Conservation (phyloP, 2,113 vertebrate species). For the Rhineura floridana region DNA sequence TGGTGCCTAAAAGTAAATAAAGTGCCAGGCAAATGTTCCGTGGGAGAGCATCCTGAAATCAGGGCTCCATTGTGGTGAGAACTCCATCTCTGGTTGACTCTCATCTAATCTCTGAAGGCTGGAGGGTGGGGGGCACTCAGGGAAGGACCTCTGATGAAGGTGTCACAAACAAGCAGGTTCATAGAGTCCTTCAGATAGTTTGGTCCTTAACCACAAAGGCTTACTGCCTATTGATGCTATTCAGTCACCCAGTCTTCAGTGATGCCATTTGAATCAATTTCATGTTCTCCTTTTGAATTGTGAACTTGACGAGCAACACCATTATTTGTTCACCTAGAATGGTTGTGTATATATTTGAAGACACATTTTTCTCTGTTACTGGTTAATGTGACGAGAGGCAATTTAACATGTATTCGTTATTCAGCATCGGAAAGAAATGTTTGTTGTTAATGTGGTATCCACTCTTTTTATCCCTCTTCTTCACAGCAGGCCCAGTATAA, state of each 20-base stretch:
- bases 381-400: slow-evolving; percentile 27
- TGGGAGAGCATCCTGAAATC: neutral
- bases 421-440: slow-evolving; percentile 35
- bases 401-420: slow-evolving; percentile 35
- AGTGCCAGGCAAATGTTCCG: neutral
- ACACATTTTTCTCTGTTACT: neutral
- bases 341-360: neutral
- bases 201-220: neutral
- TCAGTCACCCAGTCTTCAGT: neutral
- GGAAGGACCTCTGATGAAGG: neutral
- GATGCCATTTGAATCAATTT: neutral
- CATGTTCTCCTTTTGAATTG: slow-evolving; percentile 14
- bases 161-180: neutral
- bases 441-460: slow-evolving; percentile 46
- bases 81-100: neutral
- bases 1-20: neutral
- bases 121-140: neutral
- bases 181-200: neutral
- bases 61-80: neutral
- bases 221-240: neutral
- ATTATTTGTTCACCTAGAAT: neutral
- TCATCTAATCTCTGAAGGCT: neutral
- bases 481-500: slow-evolving; percentile 66
- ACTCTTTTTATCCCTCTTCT: slow-evolving; percentile 33
- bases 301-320: slow-evolving; percentile 4